Percentiles rank a stretch among this genome's conserved stretches.
phyloP scores from a whole-genome alignment of 2,888 invertebrate species.

The Pogonocherus hispidulus region DNA sequence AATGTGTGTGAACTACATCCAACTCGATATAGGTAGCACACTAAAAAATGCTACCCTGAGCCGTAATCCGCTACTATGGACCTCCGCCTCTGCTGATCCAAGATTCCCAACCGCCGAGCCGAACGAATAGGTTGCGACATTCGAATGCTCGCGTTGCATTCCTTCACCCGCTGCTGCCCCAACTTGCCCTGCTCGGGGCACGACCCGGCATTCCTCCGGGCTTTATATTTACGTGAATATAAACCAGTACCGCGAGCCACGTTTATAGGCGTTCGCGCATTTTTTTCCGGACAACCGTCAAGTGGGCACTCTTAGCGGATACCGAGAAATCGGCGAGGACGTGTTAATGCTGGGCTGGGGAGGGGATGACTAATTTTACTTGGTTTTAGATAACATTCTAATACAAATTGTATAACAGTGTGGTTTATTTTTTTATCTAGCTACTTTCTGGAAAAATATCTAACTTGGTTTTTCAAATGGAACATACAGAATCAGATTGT shows the following conservation, averaged over 20 bases:
- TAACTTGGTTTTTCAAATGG: no score
- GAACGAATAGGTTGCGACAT: constrained; percentile 29
- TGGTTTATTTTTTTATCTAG: no score
- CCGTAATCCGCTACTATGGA: neutral
- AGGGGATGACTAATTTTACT: no score
- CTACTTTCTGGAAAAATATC: no score
- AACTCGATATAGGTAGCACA: no score
- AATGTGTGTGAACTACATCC: no score
- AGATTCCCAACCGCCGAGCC: constrained; percentile 10
- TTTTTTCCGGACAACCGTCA: neutral
- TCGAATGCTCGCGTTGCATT: constrained; percentile 36
- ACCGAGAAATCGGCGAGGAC: constrained; percentile 4
- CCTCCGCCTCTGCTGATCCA: constrained; percentile 12
- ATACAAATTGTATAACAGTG: no score
- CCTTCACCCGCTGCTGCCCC: constrained; percentile 33
- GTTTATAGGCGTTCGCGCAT: constrained; percentile 5
- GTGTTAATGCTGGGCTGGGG: neutral
- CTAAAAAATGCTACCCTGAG: no score
- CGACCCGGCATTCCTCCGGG: constrained; percentile 49
- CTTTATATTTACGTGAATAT: constrained; percentile 44
- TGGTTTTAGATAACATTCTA: neutral
- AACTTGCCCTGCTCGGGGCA: constrained; percentile 47
- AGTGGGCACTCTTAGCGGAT: neutral
- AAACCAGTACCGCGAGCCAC: constrained; percentile 32
- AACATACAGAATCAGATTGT: no score